These are phyloP conservation scores for Trematomus loennbergii DNA, from an alignment of 2,113 vertebrate species.

Conservation along the genomic window DNA sequence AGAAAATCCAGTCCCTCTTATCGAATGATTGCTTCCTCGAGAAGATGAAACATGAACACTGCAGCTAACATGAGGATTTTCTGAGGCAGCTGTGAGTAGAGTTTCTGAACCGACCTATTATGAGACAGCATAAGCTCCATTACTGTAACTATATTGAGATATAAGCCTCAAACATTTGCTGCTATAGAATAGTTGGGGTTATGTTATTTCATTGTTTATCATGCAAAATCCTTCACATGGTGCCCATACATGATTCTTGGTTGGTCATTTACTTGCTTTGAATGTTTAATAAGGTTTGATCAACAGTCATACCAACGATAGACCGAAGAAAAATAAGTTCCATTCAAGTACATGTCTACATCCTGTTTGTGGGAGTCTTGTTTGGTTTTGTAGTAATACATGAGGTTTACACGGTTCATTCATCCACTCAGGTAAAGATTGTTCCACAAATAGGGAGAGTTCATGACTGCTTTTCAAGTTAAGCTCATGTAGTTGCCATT, in stretches of 20 bases:
- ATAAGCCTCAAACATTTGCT: constrained; percentile 25
- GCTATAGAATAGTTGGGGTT: neutral
- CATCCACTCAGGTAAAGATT: neutral
- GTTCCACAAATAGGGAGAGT: neutral
- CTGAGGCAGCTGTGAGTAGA: constrained; percentile 6
- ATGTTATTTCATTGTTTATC: constrained; percentile 1
- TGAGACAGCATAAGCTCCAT: constrained; percentile 32
- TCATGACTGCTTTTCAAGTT: neutral
- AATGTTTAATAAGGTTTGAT: neutral
- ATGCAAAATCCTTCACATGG: neutral
- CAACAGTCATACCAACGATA: neutral
- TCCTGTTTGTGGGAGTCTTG: neutral
- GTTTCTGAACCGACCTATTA: constrained; percentile 45
- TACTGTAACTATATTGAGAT: constrained; percentile 14
- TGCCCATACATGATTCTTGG: neutral
- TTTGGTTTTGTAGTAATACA: neutral
- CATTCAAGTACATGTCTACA: neutral
- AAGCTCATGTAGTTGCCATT: neutral
- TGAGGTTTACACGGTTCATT: neutral
- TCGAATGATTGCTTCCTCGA: neutral
- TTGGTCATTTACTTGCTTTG: constrained; percentile 16
- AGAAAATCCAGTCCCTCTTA: neutral
- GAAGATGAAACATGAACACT: constrained; percentile 9
- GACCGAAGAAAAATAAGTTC: neutral
- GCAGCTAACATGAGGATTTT: constrained; percentile 22